A percentile compares a stretch with the other conserved stretches of the same genome.
These are phyloP conservation scores for Tetanocera ferruginea DNA, from an alignment of 2,888 invertebrate species.

Conservation along the genomic window DNA sequence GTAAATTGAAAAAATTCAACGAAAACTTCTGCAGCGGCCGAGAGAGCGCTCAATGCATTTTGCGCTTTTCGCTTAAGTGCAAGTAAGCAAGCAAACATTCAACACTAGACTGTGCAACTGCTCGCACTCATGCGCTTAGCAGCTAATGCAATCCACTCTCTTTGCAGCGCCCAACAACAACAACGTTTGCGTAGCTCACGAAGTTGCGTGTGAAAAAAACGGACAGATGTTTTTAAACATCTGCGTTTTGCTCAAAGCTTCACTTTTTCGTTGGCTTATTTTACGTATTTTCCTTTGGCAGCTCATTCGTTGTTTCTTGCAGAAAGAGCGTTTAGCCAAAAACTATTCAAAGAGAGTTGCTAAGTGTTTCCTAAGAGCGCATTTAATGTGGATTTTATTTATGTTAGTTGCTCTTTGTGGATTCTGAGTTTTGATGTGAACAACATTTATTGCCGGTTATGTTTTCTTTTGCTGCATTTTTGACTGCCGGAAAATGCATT, in stretches of 20 bases:
- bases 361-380: background rate
- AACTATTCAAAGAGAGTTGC: background rate
- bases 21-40: background rate
- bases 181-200: background rate
- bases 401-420: background rate
- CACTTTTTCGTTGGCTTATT: background rate
- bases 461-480: background rate
- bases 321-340: background rate
- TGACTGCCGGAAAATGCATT: background rate
- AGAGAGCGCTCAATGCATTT: background rate
- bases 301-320: background rate
- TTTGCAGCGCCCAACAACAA: background rate
- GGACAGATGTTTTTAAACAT: slow-evolving; percentile 16
- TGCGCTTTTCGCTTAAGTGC: background rate
- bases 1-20: background rate
- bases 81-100: background rate
- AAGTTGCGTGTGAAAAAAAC: slow-evolving; percentile 14
- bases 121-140: background rate
- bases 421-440: no score
- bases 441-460: no score
- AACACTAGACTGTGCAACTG: background rate
- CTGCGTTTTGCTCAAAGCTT: background rate
- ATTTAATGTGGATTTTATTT: background rate
- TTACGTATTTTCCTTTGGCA: background rate
- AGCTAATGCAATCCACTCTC: slow-evolving; percentile 17